Conservation (phyloP, 2,797 vertebrate species). For the Danionella dracula region DNA sequence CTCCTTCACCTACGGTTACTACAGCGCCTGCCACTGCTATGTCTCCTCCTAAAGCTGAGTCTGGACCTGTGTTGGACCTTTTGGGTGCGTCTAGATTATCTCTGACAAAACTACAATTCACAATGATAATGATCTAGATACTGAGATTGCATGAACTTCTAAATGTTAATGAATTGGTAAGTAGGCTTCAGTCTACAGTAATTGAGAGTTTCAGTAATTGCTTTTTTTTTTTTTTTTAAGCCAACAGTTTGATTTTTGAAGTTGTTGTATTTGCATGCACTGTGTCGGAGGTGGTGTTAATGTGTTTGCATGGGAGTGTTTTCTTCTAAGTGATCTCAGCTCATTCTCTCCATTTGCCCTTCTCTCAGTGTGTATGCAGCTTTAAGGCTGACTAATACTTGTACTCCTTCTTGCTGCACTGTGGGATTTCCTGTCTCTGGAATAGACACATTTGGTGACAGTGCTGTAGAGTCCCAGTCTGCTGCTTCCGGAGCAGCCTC, state of each 20-base stretch:
- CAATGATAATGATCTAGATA: no score
- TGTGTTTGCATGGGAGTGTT: constrained; percentile 6
- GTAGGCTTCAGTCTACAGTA: neutral
- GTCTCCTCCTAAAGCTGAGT: constrained; percentile 84
- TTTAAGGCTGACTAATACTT: constrained; percentile 54
- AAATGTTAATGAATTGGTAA: neutral
- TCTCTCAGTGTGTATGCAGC: constrained; percentile 48
- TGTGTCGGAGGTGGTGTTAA: constrained; percentile 3
- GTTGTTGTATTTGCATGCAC: neutral
- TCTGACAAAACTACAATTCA: neutral
- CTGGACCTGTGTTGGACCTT: constrained; percentile 88
- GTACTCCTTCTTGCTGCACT: constrained; percentile 65
- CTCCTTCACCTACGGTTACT: constrained; percentile 61
- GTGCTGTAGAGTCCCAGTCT: constrained; percentile 73
- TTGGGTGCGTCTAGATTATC: constrained; percentile 77
- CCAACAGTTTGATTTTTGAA: neutral
- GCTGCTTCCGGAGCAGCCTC: constrained; percentile 75
- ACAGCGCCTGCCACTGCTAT: constrained; percentile 71
- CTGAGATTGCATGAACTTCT: neutral
- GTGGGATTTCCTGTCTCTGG: constrained; percentile 56
- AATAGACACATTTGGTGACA: constrained; percentile 84
- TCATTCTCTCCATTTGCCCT: constrained; percentile 18
- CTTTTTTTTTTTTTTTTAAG: neutral
- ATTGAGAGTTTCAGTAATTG: no score
- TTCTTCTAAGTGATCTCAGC: neutral